A percentile compares a stretch with the other conserved stretches of the same genome.
These are phyloP conservation scores for Bombus haemorrhoidalis DNA, from an alignment of 1,140 invertebrate genomes.

Conservation along the genomic window DNA sequence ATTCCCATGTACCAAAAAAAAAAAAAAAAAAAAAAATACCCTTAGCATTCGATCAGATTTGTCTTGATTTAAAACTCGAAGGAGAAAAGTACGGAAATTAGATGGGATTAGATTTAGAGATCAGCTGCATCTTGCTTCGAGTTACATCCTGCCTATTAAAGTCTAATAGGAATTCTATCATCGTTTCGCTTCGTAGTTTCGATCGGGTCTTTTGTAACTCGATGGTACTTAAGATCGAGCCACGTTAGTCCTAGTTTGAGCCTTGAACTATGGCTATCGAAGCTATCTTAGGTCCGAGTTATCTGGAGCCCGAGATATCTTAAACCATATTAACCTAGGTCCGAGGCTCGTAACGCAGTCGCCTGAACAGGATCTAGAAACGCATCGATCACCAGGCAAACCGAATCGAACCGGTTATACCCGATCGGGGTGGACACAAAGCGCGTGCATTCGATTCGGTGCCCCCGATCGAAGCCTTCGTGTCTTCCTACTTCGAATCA, in stretches of 20 bases:
- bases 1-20: no score
- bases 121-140: neutral
- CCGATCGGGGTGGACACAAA: conserved; percentile 23
- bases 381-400: conserved; percentile 24
- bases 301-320: conserved; percentile 12
- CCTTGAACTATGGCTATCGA: conserved; percentile 1
- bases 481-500: conserved; percentile 9
- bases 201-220: neutral
- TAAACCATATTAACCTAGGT: conserved; percentile 42
- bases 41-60: no score
- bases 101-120: neutral
- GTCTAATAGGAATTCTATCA: neutral
- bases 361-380: conserved; percentile 46
- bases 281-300: conserved; percentile 34
- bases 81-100: neutral
- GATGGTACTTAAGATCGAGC: neutral
- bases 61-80: no score
- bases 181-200: neutral
- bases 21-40: no score
- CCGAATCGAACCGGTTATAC: conserved; percentile 44
- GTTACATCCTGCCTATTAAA: neutral
- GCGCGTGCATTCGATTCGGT: neutral
- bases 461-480: neutral
- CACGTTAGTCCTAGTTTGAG: conserved; percentile 2
- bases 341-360: conserved; percentile 14